Evolutionary conservation across 2,113 vertebrate genomes (phyloP).

Genomic region (Cyphomyrus plagiostoma): DNA sequence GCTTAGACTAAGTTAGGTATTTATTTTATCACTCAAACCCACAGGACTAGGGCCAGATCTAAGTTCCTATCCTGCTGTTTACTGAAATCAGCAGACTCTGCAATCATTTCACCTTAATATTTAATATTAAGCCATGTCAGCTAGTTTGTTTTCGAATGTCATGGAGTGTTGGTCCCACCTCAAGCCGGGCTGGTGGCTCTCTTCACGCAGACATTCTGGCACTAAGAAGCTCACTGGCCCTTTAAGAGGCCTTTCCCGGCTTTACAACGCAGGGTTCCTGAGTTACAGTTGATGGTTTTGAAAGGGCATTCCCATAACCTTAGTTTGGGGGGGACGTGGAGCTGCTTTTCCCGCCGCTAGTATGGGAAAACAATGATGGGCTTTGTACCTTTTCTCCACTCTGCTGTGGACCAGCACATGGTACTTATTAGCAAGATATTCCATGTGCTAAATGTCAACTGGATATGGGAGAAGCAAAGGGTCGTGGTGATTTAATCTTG

Average conservation of each 20-base stretch:
- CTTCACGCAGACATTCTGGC: constrained; percentile 31
- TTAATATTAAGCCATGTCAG: constrained; percentile 7
- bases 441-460: constrained; percentile 25
- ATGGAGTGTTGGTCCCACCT: background rate
- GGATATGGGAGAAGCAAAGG: constrained; percentile 12
- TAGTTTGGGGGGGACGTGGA: constrained; percentile 17
- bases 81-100: background rate
- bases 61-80: background rate
- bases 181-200: background rate
- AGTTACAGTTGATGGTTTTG: constrained; percentile 27
- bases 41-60: background rate
- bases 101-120: background rate
- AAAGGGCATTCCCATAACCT: constrained; percentile 22
- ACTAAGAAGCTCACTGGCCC: constrained; percentile 20
- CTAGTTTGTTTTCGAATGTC: constrained; percentile 16
- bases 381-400: constrained; percentile 37
- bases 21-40: background rate
- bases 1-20: background rate
- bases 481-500: constrained; percentile 16
- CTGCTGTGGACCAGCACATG: constrained; percentile 13
- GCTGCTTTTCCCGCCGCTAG: constrained; percentile 28
- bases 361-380: constrained; percentile 37
- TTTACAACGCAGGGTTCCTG: constrained; percentile 27
- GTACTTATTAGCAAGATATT: constrained; percentile 31
- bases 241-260: constrained; percentile 37